Conservation (phyloP, 2,113 vertebrate genomes). For the Perca fluviatilis region DNA sequence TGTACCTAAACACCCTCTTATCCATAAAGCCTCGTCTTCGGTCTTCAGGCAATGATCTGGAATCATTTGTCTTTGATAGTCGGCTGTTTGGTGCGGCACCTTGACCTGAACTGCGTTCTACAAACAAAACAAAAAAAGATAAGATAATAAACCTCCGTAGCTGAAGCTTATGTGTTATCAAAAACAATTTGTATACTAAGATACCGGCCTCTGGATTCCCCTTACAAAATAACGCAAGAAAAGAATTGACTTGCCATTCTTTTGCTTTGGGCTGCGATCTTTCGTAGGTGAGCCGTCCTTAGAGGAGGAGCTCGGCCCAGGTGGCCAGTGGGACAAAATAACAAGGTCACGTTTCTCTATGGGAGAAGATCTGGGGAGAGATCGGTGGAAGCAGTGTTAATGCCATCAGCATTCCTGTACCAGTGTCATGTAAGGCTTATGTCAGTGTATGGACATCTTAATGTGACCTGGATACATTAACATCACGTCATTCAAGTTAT, state of each 20-base stretch:
- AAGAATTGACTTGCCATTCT: constrained; percentile 43
- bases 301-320: constrained; percentile 72
- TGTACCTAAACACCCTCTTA: constrained; percentile 59
- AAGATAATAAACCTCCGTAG: neutral
- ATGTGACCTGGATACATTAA: constrained; percentile 1
- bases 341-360: constrained; percentile 85
- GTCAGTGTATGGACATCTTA: neutral
- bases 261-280: constrained; percentile 65
- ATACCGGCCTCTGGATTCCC: neutral
- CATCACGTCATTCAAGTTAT: neutral
- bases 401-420: neutral
- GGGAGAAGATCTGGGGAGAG: constrained; percentile 80
- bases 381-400: constrained; percentile 8
- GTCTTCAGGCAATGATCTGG: constrained; percentile 59
- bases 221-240: neutral
- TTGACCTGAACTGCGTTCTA: constrained; percentile 59
- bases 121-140: neutral
- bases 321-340: constrained; percentile 84
- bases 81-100: constrained; percentile 59
- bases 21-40: constrained; percentile 66
- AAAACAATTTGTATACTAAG: neutral
- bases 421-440: neutral
- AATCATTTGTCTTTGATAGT: constrained; percentile 56
- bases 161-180: neutral
- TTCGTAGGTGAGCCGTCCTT: constrained; percentile 68